phyloP scores from a whole-genome alignment of 2,888 invertebrate genomes.

The Molanna angustata region DNA sequence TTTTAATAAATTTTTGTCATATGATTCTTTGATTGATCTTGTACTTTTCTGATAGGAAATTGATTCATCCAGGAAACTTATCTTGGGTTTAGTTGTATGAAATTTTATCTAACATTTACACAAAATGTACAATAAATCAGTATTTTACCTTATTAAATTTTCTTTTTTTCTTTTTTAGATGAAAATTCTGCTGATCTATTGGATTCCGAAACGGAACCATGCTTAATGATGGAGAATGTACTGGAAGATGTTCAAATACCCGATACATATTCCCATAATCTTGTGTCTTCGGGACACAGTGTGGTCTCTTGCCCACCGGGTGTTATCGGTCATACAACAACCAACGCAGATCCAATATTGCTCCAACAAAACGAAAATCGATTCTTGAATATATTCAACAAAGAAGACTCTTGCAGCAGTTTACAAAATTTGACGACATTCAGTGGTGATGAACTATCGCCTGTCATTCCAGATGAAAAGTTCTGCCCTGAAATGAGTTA shows the following conservation, averaged over 20 bases:
- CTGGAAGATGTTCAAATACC: constrained; percentile 63
- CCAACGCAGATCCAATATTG: constrained; percentile 5
- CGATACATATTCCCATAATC: constrained; percentile 65
- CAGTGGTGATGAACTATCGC: constrained; percentile 52
- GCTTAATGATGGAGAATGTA: constrained; percentile 77
- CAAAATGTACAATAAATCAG: too few species aligned
- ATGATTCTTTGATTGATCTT: too few species aligned
- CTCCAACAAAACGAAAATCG: constrained; percentile 18
- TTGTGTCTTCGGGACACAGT: constrained; percentile 62
- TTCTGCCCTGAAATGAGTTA: constrained; percentile 31
- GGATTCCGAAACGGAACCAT: constrained; percentile 81
- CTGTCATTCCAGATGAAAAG: constrained; percentile 47
- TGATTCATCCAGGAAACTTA: too few species aligned
- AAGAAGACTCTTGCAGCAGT: constrained; percentile 35
- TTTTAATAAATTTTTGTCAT: too few species aligned
- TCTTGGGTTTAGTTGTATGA: too few species aligned
- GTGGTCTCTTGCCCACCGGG: constrained; percentile 40
- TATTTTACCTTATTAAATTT: too few species aligned
- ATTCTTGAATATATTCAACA: constrained; percentile 40
- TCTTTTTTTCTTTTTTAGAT: constrained; percentile 44
- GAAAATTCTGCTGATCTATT: constrained; percentile 75
- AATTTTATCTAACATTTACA: too few species aligned
- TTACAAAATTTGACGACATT: constrained; percentile 41
- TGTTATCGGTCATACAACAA: constrained; percentile 2
- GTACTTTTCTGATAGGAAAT: too few species aligned